Evolutionary conservation across 2,113 vertebrate genomes (phyloP), one percentile per base, ranked within the genome.

Genomic region (Pyrgilauda ruficollis): DNA sequence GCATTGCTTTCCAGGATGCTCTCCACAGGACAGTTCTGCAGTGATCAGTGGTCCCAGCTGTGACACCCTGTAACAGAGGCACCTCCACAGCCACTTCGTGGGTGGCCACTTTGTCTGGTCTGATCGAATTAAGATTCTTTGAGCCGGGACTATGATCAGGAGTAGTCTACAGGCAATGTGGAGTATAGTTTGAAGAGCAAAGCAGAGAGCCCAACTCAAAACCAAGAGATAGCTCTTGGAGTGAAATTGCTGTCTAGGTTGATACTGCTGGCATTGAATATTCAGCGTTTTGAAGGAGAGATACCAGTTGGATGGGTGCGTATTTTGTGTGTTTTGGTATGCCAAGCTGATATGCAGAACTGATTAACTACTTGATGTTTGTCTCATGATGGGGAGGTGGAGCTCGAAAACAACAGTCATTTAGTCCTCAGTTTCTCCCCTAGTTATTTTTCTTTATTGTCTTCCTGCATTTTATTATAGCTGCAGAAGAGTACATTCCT

Each of bases 221-320:
- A 49, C 7, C 19, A 17, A 76, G 47, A 47, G n/a, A 26, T 2
- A 21, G 18, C 17, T 80, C 20, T 53, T 26, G 27, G 30, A 55
- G 23, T 73, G 47, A 61, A 66, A 52, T 14, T 75, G 46, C 67
- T 74, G 5, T 66, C 59, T 84, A n/a, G 63, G 43, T 30, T 93
- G 88, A 63, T 88, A 50, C 13, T 69, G 30, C 49, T 90, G 64
- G 33, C 21, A 13, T 70, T 77, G 70, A 85, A 69, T 73, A 83
- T 27, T 94, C 23, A 72, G 43, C 47, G 31, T 83, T 93, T 66
- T 80, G 53, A 64, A 80, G 81, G 35, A 85, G 62, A 78, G 63
- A 33, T 53, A 68, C 9, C 67, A 41, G 63, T 47, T 80, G 73
- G 61, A 67, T 63, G 68, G 52, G 35, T 88, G 19, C 62, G 17